Base-by-base conservation (phyloP, 2,888 invertebrate species). In the Cabera pusaria region DNA sequence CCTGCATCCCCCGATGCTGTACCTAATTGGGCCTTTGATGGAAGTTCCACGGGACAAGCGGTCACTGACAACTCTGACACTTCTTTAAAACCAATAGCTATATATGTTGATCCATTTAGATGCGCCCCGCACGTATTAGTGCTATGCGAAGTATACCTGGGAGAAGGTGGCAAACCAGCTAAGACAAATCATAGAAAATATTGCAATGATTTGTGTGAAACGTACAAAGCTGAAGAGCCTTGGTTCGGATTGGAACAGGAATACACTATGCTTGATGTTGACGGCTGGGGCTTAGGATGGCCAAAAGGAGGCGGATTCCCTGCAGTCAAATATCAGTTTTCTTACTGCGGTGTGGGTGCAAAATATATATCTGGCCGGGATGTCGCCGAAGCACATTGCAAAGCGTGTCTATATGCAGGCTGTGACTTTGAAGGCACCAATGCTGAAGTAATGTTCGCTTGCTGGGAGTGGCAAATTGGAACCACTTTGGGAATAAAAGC, bases 191-290 rank as follows among this genome's bases (percentile, higher is more conserved):
- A 94, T 54, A 91, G 97, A 50, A 84, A 90, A 49, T 82, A 82
- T 20, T 96, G 96, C 61, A 80, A 92, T 22, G 93, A 94, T 48
- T 93, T 93, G 1, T 93, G 93, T 87, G 91, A 92, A 50, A 84
- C 90, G 31, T 93, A 93, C 16, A 90, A 89, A 44, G 91, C 90
- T 2, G 87, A 92, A 29, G 92, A 93, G 33, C 96, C 97, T 1
- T 97, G 97, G 97, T 97, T 97, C 72, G 97, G 97, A 2, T 93
- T 97, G 58, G 97, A 97, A 74, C 97, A 97, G 78, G 97, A 97
- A 68, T 97, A 96, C 74, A 96, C 96, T 1, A 91, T 97, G 70
- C 80, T 97, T 19, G 97, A 97, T 64, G 93, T 94, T 57, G 97
- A 97, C 67, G 91, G 93, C n/a, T 93, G 96, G 88, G 97, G 97